These are phyloP conservation scores for Paragorgia papillata DNA, from an alignment of 92 coral and sea anemone species.

Conservation along the genomic window DNA sequence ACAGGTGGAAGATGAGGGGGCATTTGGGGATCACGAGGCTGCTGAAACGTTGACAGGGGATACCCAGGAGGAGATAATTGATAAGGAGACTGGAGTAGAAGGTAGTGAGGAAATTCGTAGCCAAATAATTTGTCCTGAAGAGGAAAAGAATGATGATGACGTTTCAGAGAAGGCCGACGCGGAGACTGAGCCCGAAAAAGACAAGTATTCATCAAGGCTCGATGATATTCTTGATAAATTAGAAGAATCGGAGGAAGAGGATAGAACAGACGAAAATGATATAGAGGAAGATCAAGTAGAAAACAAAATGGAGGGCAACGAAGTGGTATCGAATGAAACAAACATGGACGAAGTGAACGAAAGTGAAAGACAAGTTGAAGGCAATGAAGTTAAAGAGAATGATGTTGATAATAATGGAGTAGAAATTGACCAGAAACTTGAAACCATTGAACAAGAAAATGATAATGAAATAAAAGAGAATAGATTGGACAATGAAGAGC, in stretches of 20 bases:
- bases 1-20: conserved; percentile 14
- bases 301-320: conserved; percentile 7
- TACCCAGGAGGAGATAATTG: conserved; percentile 23
- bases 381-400: conserved; percentile 1
- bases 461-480: not conserved
- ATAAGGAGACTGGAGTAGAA: conserved; percentile 24
- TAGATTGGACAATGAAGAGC: conserved; percentile 26
- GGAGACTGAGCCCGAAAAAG: conserved; percentile 42
- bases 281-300: not conserved
- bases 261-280: conserved; percentile 4
- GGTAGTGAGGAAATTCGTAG: conserved; percentile 3
- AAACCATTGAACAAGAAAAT: not conserved
- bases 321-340: conserved; percentile 3
- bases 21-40: conserved; percentile 20
- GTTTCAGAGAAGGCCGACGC: conserved; percentile 12
- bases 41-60: not conserved
- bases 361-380: conserved; percentile 9
- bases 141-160: conserved; percentile 19
- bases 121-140: not conserved
- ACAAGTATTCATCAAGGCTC: conserved; percentile 85
- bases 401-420: not conserved
- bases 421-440: conserved; percentile 15
- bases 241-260: conserved; percentile 61
- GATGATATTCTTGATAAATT: conserved; percentile 76
- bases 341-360: not conserved